These are phyloP conservation scores for Pelecanus crispus DNA, from an alignment of 2,113 vertebrate genomes.

Conservation along the genomic window DNA sequence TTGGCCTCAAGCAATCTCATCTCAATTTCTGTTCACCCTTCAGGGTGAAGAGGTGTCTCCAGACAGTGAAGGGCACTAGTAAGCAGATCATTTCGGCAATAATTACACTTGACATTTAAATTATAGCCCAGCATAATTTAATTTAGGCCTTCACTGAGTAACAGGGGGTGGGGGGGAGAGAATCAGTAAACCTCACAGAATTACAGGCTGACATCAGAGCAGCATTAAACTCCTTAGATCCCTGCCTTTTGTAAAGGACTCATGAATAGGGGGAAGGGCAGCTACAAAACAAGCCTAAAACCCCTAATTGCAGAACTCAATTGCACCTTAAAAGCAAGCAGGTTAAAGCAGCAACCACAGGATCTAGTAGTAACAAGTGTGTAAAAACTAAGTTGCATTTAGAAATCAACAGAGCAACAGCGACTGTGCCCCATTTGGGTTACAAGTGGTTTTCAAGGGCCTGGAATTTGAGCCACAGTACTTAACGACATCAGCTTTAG, in stretches of 20 bases:
- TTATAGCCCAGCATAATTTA: slow-evolving; percentile 2
- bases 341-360: background rate
- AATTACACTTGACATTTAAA: slow-evolving; percentile 36
- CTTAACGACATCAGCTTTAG: background rate
- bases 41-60: background rate
- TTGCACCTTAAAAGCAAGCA: background rate
- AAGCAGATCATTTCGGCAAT: background rate
- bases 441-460: background rate
- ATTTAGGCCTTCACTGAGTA: background rate
- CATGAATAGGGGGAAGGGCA: fast-evolving
- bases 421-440: background rate
- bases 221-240: background rate
- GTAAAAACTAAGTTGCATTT: background rate
- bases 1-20: background rate
- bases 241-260: no score
- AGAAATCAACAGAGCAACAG: background rate
- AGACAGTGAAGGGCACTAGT: background rate
- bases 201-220: background rate
- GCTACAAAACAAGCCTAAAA: background rate
- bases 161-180: no score
- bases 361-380: fast-evolving
- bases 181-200: background rate
- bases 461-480: background rate
- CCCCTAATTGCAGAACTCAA: background rate
- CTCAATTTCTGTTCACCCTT: background rate